A percentile compares a stretch with the other conserved stretches of the same genome.
These are phyloP conservation scores for Jacana jacana DNA, from an alignment of 2,113 vertebrate species.

Conservation along the genomic window DNA sequence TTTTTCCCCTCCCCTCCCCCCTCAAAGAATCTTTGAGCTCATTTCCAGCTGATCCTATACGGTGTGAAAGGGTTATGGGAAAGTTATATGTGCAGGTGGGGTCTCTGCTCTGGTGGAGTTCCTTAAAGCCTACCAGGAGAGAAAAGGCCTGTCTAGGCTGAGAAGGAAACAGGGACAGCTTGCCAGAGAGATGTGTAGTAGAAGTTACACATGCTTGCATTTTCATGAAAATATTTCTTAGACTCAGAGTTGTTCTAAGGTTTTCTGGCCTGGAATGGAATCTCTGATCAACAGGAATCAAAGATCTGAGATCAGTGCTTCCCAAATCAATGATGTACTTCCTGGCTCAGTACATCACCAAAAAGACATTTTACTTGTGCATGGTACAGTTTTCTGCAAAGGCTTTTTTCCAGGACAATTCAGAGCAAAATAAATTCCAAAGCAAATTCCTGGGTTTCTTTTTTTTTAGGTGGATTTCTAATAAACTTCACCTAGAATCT, in stretches of 20 bases:
- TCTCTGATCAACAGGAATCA: neutral
- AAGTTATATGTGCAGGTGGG: neutral
- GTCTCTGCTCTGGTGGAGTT: neutral
- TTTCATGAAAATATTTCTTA: neutral
- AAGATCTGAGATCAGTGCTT: neutral
- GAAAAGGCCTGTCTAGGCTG: neutral
- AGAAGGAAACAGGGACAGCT: neutral
- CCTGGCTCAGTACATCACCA: neutral
- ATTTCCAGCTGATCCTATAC: neutral
- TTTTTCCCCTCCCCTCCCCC: rapidly evolving
- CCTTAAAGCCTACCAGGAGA: neutral
- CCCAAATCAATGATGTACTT: too few relatives aligned
- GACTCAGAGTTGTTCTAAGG: neutral
- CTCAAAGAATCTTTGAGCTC: neutral
- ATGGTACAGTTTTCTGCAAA: neutral
- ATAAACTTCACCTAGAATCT: neutral
- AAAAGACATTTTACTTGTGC: neutral
- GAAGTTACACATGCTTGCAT: neutral
- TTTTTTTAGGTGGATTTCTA: neutral
- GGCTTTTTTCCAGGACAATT: neutral
- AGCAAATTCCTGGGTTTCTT: neutral
- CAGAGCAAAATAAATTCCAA: neutral
- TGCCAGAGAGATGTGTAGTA: neutral
- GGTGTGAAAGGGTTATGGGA: neutral
- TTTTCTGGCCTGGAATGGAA: neutral